Conservation (phyloP, 2,113 vertebrate genomes). For the Tricholaema leucomelas region DNA sequence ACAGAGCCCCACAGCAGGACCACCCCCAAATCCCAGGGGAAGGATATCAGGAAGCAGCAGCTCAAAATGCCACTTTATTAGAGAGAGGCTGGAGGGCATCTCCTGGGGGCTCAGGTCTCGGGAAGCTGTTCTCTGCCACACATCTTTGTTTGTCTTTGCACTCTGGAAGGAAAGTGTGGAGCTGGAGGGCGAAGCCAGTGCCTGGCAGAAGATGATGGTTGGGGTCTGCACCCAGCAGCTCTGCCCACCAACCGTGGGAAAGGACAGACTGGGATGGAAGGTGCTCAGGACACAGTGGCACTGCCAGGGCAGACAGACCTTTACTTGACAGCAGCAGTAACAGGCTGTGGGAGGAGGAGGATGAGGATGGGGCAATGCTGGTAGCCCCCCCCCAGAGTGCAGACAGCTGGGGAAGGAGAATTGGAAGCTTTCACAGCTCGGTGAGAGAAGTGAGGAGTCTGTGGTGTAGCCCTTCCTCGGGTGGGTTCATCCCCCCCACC, state of each 20-base stretch:
- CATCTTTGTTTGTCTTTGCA: rapidly evolving
- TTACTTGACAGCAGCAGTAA: background rate
- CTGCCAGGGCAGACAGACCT: background rate
- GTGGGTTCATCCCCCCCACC: background rate
- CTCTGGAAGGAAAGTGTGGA: background rate
- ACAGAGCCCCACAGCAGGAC: background rate
- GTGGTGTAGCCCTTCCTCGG: background rate
- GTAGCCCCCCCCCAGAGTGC: constrained; percentile 28
- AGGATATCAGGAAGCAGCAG: background rate
- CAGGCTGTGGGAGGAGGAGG: background rate
- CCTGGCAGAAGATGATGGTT: background rate
- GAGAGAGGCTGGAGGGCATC: background rate
- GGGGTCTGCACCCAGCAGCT: background rate
- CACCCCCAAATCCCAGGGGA: background rate
- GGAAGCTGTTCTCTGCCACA: background rate
- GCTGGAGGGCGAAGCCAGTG: background rate
- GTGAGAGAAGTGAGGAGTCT: background rate
- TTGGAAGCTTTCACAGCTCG: background rate
- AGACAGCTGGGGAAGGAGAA: background rate
- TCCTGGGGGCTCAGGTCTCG: background rate
- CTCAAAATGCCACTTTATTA: background rate
- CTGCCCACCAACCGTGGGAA: background rate
- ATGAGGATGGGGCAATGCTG: background rate
- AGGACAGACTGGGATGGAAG: background rate
- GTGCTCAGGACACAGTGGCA: background rate